Conservation (phyloP, 1,140 invertebrate genomes). For the Drosophila leontia region DNA sequence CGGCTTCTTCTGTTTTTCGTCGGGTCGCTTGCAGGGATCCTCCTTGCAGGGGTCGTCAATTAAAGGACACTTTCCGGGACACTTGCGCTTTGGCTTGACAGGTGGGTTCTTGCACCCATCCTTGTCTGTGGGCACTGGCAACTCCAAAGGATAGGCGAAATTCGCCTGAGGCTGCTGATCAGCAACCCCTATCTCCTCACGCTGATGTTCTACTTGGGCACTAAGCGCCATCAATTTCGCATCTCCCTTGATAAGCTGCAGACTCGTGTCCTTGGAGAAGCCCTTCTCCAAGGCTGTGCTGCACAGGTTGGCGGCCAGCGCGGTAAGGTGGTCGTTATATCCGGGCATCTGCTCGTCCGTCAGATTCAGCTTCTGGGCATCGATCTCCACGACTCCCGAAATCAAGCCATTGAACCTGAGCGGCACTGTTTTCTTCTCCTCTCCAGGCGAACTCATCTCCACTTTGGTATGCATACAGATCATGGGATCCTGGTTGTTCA, state of each 20-base stretch:
- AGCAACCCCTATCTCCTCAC: background rate
- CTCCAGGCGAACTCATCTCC: slow-evolving; percentile 24
- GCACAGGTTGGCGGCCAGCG: slow-evolving; percentile 73
- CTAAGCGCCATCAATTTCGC: background rate
- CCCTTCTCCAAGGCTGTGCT: slow-evolving; percentile 68
- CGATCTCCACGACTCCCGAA: slow-evolving; percentile 62
- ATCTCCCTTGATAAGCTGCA: slow-evolving; percentile 10
- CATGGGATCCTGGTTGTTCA: slow-evolving; percentile 18
- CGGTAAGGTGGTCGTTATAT: slow-evolving; percentile 69
- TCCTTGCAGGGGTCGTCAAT: slow-evolving; percentile 69
- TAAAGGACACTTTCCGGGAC: slow-evolving; percentile 58
- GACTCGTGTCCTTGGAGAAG: slow-evolving; percentile 22
- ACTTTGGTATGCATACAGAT: slow-evolving; percentile 59
- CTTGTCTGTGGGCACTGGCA: slow-evolving; percentile 19
- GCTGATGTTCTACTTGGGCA: slow-evolving; percentile 2
- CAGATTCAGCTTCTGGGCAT: slow-evolving; percentile 56
- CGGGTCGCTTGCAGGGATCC: slow-evolving; percentile 47
- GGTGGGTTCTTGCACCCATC: slow-evolving; percentile 67
- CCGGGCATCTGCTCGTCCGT: slow-evolving; percentile 37
- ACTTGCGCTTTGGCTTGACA: slow-evolving; percentile 65
- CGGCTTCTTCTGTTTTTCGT: slow-evolving; percentile 16
- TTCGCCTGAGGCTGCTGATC: slow-evolving; percentile 2
- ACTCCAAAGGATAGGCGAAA: background rate
- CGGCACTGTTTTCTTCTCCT: slow-evolving; percentile 20
- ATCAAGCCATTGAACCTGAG: slow-evolving; percentile 70